phyloP scores from a whole-genome alignment of 2,113 vertebrate species.

The Danio rerio region DNA sequence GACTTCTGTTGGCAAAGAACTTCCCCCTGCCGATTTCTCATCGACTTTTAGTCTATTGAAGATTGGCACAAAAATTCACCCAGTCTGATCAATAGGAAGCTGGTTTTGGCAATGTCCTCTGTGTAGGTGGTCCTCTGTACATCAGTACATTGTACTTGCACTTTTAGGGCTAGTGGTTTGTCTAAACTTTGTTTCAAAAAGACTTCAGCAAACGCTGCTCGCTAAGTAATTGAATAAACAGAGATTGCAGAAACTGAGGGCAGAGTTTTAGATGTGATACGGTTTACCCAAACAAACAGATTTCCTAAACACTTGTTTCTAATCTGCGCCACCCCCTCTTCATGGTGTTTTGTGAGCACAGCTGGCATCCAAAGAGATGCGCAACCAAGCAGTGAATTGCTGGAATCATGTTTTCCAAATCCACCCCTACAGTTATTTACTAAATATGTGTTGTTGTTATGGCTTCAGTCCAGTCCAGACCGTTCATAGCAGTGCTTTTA shows the following conservation, averaged over 20 bases:
- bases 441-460: background rate
- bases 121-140: background rate
- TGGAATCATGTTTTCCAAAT: background rate
- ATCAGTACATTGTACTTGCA: background rate
- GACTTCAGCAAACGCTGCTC: background rate
- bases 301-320: background rate
- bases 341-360: background rate
- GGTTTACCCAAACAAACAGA: background rate
- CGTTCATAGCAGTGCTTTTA: background rate
- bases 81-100: background rate
- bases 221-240: background rate
- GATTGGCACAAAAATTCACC: background rate
- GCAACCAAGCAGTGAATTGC: background rate
- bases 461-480: background rate
- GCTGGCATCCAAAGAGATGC: background rate
- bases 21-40: background rate
- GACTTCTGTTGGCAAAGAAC: background rate
- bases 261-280: background rate
- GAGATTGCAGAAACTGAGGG: background rate
- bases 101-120: background rate
- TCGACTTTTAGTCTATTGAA: background rate
- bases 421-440: background rate
- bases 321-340: background rate
- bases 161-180: background rate
- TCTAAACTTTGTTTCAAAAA: background rate